phyloP scores from a whole-genome alignment of 1,140 invertebrate species.

The Araneus ventricosus region DNA sequence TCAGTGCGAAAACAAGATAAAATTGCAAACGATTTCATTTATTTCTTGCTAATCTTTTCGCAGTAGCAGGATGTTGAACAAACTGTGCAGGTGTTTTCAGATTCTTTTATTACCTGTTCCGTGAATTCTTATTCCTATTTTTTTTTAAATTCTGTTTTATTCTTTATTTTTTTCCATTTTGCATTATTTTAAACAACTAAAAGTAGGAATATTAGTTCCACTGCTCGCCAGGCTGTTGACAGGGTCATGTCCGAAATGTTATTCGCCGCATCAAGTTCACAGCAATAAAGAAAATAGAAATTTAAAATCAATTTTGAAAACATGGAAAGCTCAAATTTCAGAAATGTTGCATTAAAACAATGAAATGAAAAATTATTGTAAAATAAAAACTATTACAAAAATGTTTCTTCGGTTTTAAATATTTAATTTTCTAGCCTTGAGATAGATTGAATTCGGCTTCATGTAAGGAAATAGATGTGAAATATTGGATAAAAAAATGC shows the following conservation, averaged over 20 bases:
- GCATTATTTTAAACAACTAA: background rate
- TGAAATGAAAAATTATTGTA: background rate
- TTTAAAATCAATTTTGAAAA: background rate
- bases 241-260: background rate
- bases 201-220: background rate
- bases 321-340: background rate
- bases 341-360: background rate
- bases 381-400: no score
- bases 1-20: background rate
- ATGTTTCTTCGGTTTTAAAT: no score
- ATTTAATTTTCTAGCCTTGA: no score
- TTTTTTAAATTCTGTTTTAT: background rate
- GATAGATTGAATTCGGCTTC: no score
- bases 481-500: no score
- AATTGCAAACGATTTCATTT: conserved; percentile 3
- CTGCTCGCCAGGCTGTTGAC: background rate
- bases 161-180: background rate
- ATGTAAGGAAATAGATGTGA: no score
- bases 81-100: background rate
- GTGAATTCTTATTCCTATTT: background rate
- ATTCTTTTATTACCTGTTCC: background rate
- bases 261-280: background rate
- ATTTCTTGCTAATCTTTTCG: background rate
- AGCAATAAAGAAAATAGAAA: background rate
- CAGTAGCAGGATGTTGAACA: background rate